Percentiles rank a stretch among this genome's conserved stretches.
phyloP scores from a whole-genome alignment of 2,113 vertebrate species.

The Coryphaenoides rupestris region DNA sequence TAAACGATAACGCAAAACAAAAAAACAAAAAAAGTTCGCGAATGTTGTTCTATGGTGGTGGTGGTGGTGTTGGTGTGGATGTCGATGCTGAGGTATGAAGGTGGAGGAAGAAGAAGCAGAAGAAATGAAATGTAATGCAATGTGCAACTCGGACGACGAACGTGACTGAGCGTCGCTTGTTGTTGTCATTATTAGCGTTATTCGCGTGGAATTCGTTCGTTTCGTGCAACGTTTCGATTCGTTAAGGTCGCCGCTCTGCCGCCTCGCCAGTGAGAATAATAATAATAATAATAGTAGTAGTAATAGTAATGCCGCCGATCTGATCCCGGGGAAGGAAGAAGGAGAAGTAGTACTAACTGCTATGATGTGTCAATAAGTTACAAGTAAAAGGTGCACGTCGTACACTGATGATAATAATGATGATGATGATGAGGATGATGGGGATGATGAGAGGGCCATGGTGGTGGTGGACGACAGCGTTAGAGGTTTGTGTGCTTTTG shows the following conservation, averaged over 20 bases:
- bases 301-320: too few relatives aligned
- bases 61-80: constrained; percentile 67
- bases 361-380: constrained; percentile 82
- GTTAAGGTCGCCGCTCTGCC: too few relatives aligned
- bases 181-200: too few relatives aligned
- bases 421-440: too few relatives aligned
- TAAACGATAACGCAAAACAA: too few relatives aligned
- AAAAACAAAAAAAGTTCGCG: constrained; percentile 41
- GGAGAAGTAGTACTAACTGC: constrained; percentile 71
- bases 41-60: background rate
- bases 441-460: constrained; percentile 81
- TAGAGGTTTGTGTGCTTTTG: constrained; percentile 81
- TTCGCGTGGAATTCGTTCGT: constrained; percentile 31
- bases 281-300: too few relatives aligned
- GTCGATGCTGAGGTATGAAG: constrained; percentile 77
- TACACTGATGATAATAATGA: too few relatives aligned
- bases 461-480: constrained; percentile 71
- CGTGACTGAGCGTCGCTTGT: constrained; percentile 57
- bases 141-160: constrained; percentile 51
- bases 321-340: constrained; percentile 5
- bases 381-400: constrained; percentile 73
- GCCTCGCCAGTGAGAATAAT: too few relatives aligned
- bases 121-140: constrained; percentile 47
- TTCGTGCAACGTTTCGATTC: constrained; percentile 19
- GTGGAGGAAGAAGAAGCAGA: constrained; percentile 60